Conservation (phyloP, 2,888 invertebrate genomes). For the Nomada lathburiana region DNA sequence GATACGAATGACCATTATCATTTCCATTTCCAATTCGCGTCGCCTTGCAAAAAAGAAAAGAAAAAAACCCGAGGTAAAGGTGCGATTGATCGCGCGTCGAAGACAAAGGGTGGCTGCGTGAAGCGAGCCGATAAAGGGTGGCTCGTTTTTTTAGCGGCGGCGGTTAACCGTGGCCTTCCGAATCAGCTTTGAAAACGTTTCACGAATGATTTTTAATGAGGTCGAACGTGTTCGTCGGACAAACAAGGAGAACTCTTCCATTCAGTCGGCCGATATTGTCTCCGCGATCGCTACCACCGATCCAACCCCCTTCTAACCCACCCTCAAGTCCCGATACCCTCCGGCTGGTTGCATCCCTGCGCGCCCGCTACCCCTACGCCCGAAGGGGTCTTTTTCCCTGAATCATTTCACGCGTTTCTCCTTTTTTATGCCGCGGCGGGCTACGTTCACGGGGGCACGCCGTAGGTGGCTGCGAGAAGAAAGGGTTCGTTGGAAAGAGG, state of each 20-base stretch:
- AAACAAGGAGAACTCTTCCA: constrained; percentile 33
- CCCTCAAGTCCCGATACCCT: constrained; percentile 23
- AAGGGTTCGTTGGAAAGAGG: constrained; percentile 10
- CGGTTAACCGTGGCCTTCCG: constrained; percentile 60
- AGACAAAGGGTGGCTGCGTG: constrained; percentile 12
- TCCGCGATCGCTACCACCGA: constrained; percentile 57
- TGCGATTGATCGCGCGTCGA: constrained; percentile 18
- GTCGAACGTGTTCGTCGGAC: constrained; percentile 41
- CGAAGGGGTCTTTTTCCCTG: constrained; percentile 18
- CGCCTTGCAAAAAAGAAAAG: background rate
- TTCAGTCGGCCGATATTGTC: constrained; percentile 47
- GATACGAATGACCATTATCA: no score
- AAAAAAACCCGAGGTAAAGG: background rate
- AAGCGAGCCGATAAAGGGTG: constrained; percentile 40
- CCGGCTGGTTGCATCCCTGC: constrained; percentile 31
- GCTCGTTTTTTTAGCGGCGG: constrained; percentile 23
- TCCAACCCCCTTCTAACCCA: background rate
- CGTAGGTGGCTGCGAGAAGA: background rate
- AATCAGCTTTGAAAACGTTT: constrained; percentile 41
- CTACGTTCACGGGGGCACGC: constrained; percentile 32
- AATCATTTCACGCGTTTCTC: constrained; percentile 60
- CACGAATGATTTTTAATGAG: constrained; percentile 59
- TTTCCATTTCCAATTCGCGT: background rate
- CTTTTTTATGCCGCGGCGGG: constrained; percentile 58
- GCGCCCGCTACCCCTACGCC: background rate